A percentile compares a stretch with the other conserved stretches of the same genome.
These are phyloP conservation scores for Pangasius djambal DNA, from an alignment of 2,797 vertebrate species.

Conservation along the genomic window DNA sequence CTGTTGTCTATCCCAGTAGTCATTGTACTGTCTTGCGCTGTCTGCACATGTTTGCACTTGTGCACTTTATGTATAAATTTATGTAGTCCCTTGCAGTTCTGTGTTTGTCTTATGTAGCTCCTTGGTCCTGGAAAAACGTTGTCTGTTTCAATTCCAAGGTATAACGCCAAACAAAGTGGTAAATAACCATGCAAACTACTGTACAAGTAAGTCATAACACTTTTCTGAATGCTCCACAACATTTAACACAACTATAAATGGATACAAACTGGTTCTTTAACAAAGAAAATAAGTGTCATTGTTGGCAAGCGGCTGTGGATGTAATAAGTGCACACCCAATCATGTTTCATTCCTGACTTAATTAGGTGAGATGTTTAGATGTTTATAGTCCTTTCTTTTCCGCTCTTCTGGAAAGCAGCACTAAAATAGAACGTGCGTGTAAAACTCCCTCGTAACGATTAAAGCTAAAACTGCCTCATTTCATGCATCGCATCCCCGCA, in stretches of 20 bases:
- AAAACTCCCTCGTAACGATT: constrained; percentile 22
- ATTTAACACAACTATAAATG: neutral
- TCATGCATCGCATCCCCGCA: constrained; percentile 45
- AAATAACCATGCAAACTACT: neutral
- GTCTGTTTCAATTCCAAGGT: neutral
- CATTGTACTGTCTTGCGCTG: too few species aligned
- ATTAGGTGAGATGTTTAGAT: constrained; percentile 14
- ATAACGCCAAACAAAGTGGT: neutral
- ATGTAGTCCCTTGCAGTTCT: too few species aligned
- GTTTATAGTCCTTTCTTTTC: constrained; percentile 19
- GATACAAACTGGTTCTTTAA: neutral
- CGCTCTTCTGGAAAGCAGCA: constrained; percentile 18
- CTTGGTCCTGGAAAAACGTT: too few species aligned
- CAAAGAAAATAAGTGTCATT: neutral
- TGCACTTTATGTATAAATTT: too few species aligned
- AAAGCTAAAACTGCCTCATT: constrained; percentile 40
- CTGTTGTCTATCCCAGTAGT: too few species aligned
- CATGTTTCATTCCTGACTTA: neutral
- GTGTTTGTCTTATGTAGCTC: too few species aligned
- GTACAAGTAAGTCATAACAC: neutral
- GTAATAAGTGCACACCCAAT: neutral
- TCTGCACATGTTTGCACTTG: too few species aligned
- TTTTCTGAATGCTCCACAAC: neutral
- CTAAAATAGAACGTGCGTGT: constrained; percentile 29
- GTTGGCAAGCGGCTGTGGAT: neutral